Evolutionary conservation across 1,140 invertebrate species (phyloP), one percentile per base, ranked within the genome.

Genomic region (Ceratitis capitata): DNA sequence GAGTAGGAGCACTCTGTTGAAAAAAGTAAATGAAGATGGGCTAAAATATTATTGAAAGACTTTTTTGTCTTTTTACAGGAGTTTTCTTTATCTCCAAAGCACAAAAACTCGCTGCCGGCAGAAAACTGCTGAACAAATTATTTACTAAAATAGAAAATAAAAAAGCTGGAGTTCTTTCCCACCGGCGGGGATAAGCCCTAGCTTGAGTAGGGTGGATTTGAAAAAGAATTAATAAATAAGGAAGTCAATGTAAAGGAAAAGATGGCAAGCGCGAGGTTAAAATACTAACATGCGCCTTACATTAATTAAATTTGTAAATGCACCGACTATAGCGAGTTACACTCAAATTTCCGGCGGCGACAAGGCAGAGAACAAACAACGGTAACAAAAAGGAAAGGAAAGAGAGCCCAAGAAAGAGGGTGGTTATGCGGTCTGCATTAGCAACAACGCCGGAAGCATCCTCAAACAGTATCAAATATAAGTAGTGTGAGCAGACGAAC

Each of bases 261-360:
- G 6, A 45, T 6, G 5, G 0, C 2, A 78, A 23, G 10, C 42
- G 2, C 3, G 47, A 45, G 26, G 42, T 49, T 82, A n/a, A n/a
- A 69, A 39, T 16, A 19, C 32, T 69, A n/a, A 19, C 61, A 82
- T 7, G 26, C n/a, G 78, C 39, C 23, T 45, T 45, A 47, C 78
- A 49, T 49, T 82, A 82, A 82, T 82, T 82, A 82, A 82, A 82
- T 82, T 82, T 82, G 42, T 47, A 47, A 23, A 39, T 19, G 26
- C 42, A 51, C 32, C 16, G 78, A 29, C 29, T 32, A 32, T 32
- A 35, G 32, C 32, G n/a, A 49, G n/a, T 47, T 82, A 82, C 47
- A 23, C 23, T 82, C 35, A 45, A 82, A 82, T 47, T 82, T 49
- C 5, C 78, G 78, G 16, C 47, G 10, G n/a, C 3, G 78, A 10